Percentiles rank a stretch among this genome's conserved stretches.
Conservation (phyloP, 1,140 invertebrate genomes). For the Mamestra configurata region DNA sequence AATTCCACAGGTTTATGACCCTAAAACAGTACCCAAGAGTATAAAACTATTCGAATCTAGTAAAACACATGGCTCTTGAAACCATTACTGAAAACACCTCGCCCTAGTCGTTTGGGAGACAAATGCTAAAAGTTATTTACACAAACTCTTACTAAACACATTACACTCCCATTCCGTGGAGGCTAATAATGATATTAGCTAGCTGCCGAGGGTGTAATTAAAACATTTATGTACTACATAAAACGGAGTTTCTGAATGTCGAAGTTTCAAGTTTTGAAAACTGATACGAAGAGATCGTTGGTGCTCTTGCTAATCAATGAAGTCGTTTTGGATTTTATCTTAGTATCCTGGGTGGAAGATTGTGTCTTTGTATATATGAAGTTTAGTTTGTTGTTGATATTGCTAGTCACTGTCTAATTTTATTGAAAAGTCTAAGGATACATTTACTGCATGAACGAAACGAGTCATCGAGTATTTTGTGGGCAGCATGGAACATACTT, state of each 20-base stretch:
- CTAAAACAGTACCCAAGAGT: neutral
- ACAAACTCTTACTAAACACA: conserved; percentile 19
- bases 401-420: too few relatives aligned
- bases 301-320: neutral
- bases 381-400: too few relatives aligned
- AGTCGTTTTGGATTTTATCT: neutral
- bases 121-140: conserved; percentile 29
- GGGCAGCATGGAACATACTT: too few relatives aligned
- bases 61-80: conserved; percentile 5
- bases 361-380: neutral
- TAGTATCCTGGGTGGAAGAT: neutral
- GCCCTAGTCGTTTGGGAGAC: conserved; percentile 9
- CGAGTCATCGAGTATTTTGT: too few relatives aligned
- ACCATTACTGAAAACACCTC: conserved; percentile 29
- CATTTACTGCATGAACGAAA: too few relatives aligned
- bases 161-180: conserved; percentile 19
- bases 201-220: conserved; percentile 33
- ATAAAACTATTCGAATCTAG: neutral
- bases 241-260: conserved; percentile 12
- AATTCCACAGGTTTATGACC: neutral
- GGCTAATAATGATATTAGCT: conserved; percentile 37
- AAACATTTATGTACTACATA: conserved; percentile 36
- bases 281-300: neutral
- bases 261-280: conserved; percentile 26
- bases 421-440: too few relatives aligned